Evolutionary conservation across 2,797 vertebrate genomes (phyloP).

Genomic region (Passerculus sandwichensis): DNA sequence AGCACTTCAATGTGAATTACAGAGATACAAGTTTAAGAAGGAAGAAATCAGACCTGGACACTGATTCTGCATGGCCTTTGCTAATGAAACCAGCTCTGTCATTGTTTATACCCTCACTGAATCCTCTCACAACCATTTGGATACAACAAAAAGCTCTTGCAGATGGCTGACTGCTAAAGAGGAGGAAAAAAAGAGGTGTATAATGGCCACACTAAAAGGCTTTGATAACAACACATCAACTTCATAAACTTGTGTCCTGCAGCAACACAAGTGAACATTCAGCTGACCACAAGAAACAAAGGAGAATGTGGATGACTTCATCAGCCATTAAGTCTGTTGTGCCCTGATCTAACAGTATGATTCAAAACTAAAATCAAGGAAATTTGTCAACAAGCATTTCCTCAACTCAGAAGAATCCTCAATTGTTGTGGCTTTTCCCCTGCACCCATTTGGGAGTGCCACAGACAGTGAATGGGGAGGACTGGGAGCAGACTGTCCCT

Average conservation of each 20-base stretch:
- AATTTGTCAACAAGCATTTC: conserved; percentile 61
- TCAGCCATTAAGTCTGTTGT: conserved; percentile 25
- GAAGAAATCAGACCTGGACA: background rate
- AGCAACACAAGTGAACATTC: conserved; percentile 46
- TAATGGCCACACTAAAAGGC: conserved; percentile 28
- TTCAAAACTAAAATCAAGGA: conserved; percentile 40
- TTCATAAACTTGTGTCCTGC: conserved; percentile 47
- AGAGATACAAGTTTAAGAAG: background rate
- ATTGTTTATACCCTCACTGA: conserved; percentile 5
- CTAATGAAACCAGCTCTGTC: conserved; percentile 20
- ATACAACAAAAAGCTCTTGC: conserved; percentile 40
- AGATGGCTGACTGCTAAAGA: conserved; percentile 35
- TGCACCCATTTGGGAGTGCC: background rate
- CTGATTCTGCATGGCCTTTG: background rate
- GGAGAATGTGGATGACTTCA: conserved; percentile 44
- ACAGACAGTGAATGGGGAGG: background rate
- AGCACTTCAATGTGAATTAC: background rate
- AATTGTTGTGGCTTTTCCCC: conserved; percentile 24
- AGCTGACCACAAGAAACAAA: conserved; percentile 49
- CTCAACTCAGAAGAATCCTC: conserved; percentile 42
- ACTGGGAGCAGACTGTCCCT: background rate
- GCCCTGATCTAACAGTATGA: conserved; percentile 36
- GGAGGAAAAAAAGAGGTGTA: background rate
- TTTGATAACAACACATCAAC: conserved; percentile 43
- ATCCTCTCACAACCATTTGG: background rate